Base-by-base conservation (phyloP, 2,888 invertebrate species). In the Pristionchus exspectatus region DNA sequence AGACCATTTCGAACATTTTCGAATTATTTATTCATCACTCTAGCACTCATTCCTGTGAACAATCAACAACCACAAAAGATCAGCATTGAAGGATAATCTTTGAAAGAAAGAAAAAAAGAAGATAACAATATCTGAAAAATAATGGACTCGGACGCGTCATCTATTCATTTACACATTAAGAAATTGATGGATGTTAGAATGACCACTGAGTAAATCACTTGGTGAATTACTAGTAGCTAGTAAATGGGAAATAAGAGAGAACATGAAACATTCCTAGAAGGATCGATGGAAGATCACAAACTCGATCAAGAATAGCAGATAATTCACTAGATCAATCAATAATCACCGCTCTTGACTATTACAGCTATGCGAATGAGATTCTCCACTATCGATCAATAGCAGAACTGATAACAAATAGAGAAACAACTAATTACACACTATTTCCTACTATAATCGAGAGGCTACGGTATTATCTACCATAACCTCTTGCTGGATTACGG, bases 401-500 rank as follows among this genome's bases (percentile, higher is more conserved):
- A 27, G 50, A 81, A 27, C 50, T 44, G 50, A 54, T 54, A 81
- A 81, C 81, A 81, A 81, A 14, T n/a, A 81, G 44, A 81, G 74
- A 81, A 81, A 81, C 81, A 81, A 81, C 81, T 81, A 81, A 81
- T 81, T 81, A 81, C 81, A 81, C 30, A 24, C 81, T 81, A 81
- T 54, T 44, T n/a, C 81, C 81, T 81, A 81, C 81, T 50, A 54
- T 21, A 81, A n/a, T n/a, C 81, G n/a, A n/a, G n/a, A 27, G 81
- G n/a, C 14, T 24, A 27, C 44, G 50, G 50, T 50, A 44, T n/a
- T 81, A 81, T 21, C 81, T 81, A 81, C 81, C 81, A 50, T 54
- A 54, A 4, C 50, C 50, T 74, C 50, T 21, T n/a, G 50, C 9
- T 10, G 50, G 81, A 50, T 27, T 81, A 54, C 50, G 50, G 50